phyloP scores from a whole-genome alignment of 2,888 invertebrate species.

The Aplocera efformata region DNA sequence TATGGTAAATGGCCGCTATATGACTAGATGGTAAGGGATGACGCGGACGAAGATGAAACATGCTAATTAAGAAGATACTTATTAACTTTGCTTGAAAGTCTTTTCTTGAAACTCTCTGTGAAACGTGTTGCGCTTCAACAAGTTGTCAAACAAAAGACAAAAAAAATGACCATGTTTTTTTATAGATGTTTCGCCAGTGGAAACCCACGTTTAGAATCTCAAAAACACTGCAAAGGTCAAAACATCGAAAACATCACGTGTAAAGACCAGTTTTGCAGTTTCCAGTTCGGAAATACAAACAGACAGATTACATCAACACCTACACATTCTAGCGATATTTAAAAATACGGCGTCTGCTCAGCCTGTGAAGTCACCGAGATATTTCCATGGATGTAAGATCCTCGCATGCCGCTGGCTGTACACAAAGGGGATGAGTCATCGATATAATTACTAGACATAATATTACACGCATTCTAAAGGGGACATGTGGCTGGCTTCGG shows the following conservation, averaged over 20 bases:
- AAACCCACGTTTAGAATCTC: neutral
- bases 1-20: no score
- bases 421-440: constrained; percentile 69
- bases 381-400: constrained; percentile 36
- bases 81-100: no score
- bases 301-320: constrained; percentile 36
- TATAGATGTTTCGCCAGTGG: no score
- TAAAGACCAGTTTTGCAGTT: constrained; percentile 19
- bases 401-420: constrained; percentile 5
- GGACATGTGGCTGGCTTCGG: constrained; percentile 26
- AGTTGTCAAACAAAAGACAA: no score
- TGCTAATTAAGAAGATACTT: no score
- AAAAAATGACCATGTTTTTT: no score
- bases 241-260: constrained; percentile 9
- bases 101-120: no score
- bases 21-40: no score
- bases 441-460: constrained; percentile 60
- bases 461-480: constrained; percentile 40
- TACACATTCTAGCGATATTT: constrained; percentile 37
- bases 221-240: constrained; percentile 11
- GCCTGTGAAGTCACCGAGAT: constrained; percentile 36
- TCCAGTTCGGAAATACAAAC: constrained; percentile 35
- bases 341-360: constrained; percentile 39
- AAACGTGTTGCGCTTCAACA: no score
- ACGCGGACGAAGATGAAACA: no score